Evolutionary conservation across 2,888 invertebrate genomes (phyloP).

Genomic region (Unio delphinus): DNA sequence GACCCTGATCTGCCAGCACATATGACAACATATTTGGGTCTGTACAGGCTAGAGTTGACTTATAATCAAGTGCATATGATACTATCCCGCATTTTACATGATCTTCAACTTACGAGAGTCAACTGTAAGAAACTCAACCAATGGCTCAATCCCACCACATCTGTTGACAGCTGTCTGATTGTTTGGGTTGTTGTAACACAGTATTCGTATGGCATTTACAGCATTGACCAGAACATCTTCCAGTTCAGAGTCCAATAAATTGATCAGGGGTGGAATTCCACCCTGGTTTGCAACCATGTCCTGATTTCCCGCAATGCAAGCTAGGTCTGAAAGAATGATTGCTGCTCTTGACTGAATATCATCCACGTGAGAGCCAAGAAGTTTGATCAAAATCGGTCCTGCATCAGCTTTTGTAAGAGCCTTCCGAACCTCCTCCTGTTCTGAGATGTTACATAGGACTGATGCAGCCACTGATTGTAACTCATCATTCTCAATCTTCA

Average conservation of each 20-base stretch:
- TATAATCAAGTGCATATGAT: neutral
- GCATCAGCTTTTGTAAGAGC: slow-evolving; percentile 63
- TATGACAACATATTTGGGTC: no score
- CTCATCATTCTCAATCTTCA: slow-evolving; percentile 61
- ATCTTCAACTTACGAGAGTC: slow-evolving; percentile 56
- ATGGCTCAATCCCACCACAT: slow-evolving; percentile 62
- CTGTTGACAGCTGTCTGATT: slow-evolving; percentile 68
- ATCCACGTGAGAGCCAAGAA: slow-evolving; percentile 62
- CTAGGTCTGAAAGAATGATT: slow-evolving; percentile 69
- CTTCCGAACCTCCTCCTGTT: slow-evolving; percentile 60
- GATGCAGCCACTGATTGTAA: slow-evolving; percentile 68
- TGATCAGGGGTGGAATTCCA: slow-evolving; percentile 64
- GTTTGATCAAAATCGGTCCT: slow-evolving; percentile 63
- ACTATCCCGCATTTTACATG: neutral
- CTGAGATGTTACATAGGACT: slow-evolving; percentile 70
- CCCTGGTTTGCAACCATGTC: slow-evolving; percentile 58
- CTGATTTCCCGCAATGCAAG: slow-evolving; percentile 66
- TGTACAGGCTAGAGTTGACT: no score
- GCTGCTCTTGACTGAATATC: slow-evolving; percentile 70
- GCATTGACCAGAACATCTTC: slow-evolving; percentile 71
- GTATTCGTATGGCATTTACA: slow-evolving; percentile 69
- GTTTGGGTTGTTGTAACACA: slow-evolving; percentile 60
- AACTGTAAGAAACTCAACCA: slow-evolving; percentile 69
- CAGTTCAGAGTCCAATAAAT: slow-evolving; percentile 65
- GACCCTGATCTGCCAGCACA: no score